Percentiles rank a stretch among this genome's conserved stretches.
Evolutionary conservation across 2,113 vertebrate genomes (phyloP).

Genomic region (Otis tarda): DNA sequence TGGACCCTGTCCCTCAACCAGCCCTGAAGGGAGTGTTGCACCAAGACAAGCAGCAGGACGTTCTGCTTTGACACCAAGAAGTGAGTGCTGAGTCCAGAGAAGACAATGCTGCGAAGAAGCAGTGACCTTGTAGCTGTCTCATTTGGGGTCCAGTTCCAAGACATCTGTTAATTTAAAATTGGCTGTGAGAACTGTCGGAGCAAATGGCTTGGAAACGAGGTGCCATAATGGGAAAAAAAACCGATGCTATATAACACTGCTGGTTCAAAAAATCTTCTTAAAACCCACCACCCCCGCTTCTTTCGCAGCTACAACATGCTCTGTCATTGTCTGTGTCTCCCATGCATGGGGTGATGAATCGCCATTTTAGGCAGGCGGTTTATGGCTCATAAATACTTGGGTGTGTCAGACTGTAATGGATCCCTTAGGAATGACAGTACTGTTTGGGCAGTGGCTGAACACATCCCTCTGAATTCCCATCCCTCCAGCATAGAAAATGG

Average conservation of each 20-base stretch:
- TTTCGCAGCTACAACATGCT: neutral
- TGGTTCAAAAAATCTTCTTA: neutral
- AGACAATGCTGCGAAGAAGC: neutral
- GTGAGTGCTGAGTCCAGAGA: neutral
- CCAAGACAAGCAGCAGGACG: neutral
- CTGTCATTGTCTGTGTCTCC: constrained; percentile 43
- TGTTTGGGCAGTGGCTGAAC: constrained; percentile 59
- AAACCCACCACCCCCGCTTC: neutral
- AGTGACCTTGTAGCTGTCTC: neutral
- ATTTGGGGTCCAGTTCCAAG: neutral
- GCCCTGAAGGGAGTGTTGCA: neutral
- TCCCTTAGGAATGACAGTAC: constrained; percentile 56
- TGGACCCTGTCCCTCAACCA: neutral
- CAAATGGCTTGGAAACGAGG: neutral
- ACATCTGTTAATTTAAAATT: constrained; percentile 24
- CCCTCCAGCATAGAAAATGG: constrained; percentile 62
- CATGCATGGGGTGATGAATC: constrained; percentile 50
- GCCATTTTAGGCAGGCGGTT: constrained; percentile 49
- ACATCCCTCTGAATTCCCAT: constrained; percentile 50
- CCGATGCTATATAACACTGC: neutral
- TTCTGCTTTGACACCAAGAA: neutral
- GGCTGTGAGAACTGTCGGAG: neutral
- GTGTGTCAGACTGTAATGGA: constrained; percentile 66
- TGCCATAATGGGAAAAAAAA: neutral
- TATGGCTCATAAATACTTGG: constrained; percentile 73